Conservation (phyloP, 92 coral and sea anemone species). For the Ricordea florida region DNA sequence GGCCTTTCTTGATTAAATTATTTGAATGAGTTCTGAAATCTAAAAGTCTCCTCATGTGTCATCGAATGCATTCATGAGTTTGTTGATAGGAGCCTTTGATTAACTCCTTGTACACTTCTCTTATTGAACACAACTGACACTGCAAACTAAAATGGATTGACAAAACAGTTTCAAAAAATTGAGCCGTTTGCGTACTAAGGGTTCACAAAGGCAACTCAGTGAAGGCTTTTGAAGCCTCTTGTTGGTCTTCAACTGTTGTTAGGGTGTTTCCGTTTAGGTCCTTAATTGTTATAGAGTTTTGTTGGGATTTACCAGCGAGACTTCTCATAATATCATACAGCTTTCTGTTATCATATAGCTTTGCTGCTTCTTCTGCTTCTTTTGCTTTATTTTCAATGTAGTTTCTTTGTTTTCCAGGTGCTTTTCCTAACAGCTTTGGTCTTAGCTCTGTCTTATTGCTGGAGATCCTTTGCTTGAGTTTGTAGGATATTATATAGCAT, state of each 20-base stretch:
- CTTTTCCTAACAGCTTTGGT: constrained; percentile 3
- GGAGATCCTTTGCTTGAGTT: neutral
- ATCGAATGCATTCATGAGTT: too few relatives aligned
- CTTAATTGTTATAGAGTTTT: neutral
- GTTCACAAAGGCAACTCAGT: too few relatives aligned
- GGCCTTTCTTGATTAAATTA: too few relatives aligned
- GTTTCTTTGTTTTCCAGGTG: neutral
- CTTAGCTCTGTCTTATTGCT: neutral
- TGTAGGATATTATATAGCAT: neutral
- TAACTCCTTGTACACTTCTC: too few relatives aligned
- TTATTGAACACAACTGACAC: too few relatives aligned
- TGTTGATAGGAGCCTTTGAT: too few relatives aligned
- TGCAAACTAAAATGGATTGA: too few relatives aligned
- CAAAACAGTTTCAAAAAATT: too few relatives aligned
- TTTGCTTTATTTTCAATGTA: neutral
- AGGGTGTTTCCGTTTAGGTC: neutral
- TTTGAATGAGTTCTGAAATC: too few relatives aligned
- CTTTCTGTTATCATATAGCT: neutral
- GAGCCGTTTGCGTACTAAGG: too few relatives aligned
- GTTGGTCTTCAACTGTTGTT: constrained; percentile 24
- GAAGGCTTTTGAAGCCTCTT: too few relatives aligned
- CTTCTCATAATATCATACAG: neutral
- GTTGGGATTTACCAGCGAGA: neutral
- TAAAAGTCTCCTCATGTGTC: too few relatives aligned
- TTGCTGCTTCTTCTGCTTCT: neutral